Conservation (phyloP, 2,797 vertebrate genomes). For the Rhinichthys osculus region DNA sequence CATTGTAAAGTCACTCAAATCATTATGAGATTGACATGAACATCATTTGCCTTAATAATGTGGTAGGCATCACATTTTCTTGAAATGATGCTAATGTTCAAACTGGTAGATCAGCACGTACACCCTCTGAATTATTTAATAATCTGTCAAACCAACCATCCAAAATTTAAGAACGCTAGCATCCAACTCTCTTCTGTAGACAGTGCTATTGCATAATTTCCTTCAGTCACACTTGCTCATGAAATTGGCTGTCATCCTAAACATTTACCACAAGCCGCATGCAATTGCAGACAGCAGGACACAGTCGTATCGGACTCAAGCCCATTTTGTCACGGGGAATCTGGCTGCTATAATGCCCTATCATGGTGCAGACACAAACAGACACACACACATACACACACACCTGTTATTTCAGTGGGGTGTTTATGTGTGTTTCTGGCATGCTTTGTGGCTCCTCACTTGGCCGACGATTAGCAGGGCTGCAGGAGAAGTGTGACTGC, state of each 20-base stretch:
- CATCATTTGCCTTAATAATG: background rate
- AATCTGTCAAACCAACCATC: background rate
- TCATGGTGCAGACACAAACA: slow-evolving; percentile 41
- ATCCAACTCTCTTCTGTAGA: slow-evolving; percentile 10
- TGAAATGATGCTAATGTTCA: slow-evolving; percentile 1
- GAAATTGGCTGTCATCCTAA: slow-evolving; percentile 47
- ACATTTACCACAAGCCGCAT: slow-evolving; percentile 47
- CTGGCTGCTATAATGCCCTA: slow-evolving; percentile 38
- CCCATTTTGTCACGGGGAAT: slow-evolving; percentile 45
- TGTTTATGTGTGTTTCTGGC: slow-evolving; percentile 31
- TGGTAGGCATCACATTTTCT: slow-evolving; percentile 6
- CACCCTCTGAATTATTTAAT: slow-evolving; percentile 24
- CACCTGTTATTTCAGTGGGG: slow-evolving; percentile 40
- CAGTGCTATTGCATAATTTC: slow-evolving; percentile 48
- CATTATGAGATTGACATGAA: background rate
- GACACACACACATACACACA: slow-evolving; percentile 44
- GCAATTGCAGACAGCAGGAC: slow-evolving; percentile 48
- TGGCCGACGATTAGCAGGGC: slow-evolving; percentile 49
- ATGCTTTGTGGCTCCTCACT: slow-evolving; percentile 5
- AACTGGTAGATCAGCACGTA: background rate
- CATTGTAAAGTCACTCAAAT: background rate
- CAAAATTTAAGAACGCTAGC: background rate
- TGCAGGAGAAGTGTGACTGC: slow-evolving; percentile 41
- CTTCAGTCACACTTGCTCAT: slow-evolving; percentile 48
- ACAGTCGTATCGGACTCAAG: slow-evolving; percentile 47